Evolutionary conservation across 2,888 invertebrate genomes (phyloP).

Genomic region (Drosophila siamana): DNA sequence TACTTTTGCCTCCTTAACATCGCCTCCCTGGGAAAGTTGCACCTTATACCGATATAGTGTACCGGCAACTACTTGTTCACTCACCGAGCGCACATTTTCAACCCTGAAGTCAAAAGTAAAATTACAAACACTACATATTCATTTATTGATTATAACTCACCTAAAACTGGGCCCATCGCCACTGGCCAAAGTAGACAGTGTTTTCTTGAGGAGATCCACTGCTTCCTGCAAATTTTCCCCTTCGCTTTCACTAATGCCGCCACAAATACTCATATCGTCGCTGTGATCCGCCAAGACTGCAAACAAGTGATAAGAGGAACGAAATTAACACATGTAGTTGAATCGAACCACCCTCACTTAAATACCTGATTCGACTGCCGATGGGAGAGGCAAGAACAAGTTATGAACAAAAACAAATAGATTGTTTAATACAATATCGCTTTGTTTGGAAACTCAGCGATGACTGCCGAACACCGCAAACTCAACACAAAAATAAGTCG

Average conservation of each 20-base stretch:
- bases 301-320: constrained; percentile 10
- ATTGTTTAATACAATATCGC: constrained; percentile 23
- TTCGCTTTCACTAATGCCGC: constrained; percentile 32
- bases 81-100: constrained; percentile 56
- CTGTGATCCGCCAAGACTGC: constrained; percentile 40
- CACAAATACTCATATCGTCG: constrained; percentile 24
- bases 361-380: constrained; percentile 10
- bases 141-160: constrained; percentile 18
- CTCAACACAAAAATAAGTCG: constrained; percentile 11
- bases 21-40: constrained; percentile 51
- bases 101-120: constrained; percentile 36
- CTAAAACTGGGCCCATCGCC: constrained; percentile 43
- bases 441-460: constrained; percentile 47
- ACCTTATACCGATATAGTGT: constrained; percentile 51
- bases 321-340: background rate
- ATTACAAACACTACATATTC: background rate
- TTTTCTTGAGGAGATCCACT: constrained; percentile 25
- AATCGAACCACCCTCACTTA: constrained; percentile 1
- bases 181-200: constrained; percentile 32
- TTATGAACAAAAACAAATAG: constrained; percentile 8
- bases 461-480: constrained; percentile 35
- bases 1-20: constrained; percentile 57
- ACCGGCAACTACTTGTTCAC: constrained; percentile 62
- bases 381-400: background rate
- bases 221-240: constrained; percentile 33